Percentiles rank a stretch among this genome's conserved stretches.
These are phyloP conservation scores for Fulica atra DNA, from an alignment of 2,113 vertebrate genomes.

Conservation along the genomic window DNA sequence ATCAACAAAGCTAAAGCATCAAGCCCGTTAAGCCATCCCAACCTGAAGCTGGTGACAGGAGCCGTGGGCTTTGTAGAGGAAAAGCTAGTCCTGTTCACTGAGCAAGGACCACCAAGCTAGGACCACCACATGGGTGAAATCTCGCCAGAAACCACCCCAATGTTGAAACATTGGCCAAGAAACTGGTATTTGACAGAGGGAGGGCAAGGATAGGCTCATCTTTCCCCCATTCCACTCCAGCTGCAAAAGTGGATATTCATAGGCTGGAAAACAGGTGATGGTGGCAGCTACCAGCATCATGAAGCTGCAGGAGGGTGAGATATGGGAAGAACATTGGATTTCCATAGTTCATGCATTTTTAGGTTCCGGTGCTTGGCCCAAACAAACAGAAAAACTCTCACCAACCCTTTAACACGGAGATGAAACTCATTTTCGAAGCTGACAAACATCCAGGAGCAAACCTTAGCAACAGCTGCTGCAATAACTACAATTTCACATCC, in stretches of 20 bases:
- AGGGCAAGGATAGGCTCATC: neutral
- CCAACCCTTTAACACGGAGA: neutral
- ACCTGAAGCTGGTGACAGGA: accelerated
- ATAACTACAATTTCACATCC: neutral
- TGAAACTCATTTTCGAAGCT: neutral
- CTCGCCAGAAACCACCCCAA: neutral
- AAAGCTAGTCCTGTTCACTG: neutral
- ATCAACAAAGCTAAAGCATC: neutral
- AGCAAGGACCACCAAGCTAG: neutral
- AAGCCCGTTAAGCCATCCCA: neutral
- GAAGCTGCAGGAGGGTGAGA: neutral
- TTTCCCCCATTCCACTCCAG: neutral
- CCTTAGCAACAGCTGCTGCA: neutral
- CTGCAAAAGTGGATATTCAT: neutral
- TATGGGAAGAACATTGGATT: neutral
- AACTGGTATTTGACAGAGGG: neutral
- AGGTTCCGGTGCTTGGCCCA: neutral
- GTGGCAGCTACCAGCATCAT: neutral
- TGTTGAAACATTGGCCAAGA: neutral
- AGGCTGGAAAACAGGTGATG: neutral
- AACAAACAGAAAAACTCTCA: neutral
- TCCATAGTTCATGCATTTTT: neutral
- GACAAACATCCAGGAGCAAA: neutral
- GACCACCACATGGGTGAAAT: neutral
- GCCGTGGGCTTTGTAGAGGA: neutral